phyloP scores from a whole-genome alignment of 37 sponge, comb jelly and placozoan genomes.

The Halisarca cf. caerulea region DNA sequence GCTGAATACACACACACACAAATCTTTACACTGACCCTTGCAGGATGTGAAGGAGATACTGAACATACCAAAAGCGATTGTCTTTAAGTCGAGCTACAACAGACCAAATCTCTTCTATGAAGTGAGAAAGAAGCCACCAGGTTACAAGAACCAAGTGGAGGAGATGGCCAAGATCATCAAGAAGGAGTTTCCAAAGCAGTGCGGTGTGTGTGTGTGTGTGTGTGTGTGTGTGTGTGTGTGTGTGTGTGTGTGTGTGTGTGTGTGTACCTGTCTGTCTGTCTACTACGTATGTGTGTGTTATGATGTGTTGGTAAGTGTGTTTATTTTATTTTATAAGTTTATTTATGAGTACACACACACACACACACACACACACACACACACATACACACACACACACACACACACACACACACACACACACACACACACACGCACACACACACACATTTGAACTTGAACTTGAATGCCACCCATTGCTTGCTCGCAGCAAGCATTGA shows the following conservation, averaged over 20 bases:
- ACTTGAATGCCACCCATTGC: no score
- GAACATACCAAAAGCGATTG: constrained; percentile 13
- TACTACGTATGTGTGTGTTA: no score
- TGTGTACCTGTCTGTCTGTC: no score
- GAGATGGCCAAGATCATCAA: constrained; percentile 75
- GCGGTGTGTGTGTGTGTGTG: constrained; percentile 44
- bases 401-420: no score
- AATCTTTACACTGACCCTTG: background rate
- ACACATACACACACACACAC: no score
- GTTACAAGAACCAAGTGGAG: constrained; percentile 53
- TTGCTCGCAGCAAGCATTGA: no score
- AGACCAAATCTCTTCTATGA: constrained; percentile 85
- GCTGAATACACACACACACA: background rate
- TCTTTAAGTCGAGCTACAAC: constrained; percentile 87
- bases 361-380: no score
- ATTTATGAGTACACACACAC: no score
- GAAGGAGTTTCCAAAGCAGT: constrained; percentile 49
- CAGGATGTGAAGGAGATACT: constrained; percentile 71
- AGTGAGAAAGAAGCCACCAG: constrained; percentile 68
- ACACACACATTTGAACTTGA: no score
- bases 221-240: background rate
- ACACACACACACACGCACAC: no score
- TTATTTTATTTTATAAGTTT: no score
- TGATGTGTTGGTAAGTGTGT: no score
- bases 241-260: background rate